These are phyloP conservation scores for Xiphophorus maculatus DNA, from an alignment of 2,113 vertebrate genomes.

Conservation along the genomic window DNA sequence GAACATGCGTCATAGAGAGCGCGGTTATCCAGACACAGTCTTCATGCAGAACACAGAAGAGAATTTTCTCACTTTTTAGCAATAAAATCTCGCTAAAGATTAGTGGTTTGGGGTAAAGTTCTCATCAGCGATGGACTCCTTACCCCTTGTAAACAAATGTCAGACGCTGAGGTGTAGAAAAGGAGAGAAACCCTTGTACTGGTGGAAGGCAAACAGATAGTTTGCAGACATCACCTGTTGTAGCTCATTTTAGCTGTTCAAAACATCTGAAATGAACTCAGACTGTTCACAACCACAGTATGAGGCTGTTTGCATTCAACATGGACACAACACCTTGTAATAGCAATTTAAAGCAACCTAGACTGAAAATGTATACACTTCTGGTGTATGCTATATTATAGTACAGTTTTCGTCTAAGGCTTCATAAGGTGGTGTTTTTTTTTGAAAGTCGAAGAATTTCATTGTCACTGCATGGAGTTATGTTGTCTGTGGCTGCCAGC, in stretches of 20 bases:
- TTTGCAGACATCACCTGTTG: background rate
- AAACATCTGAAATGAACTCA: no score
- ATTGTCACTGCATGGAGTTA: no score
- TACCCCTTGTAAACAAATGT: background rate
- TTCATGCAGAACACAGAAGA: conserved; percentile 11
- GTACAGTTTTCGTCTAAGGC: background rate
- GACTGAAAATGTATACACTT: background rate
- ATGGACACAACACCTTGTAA: background rate
- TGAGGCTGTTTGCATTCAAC: background rate
- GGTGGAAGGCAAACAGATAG: no score
- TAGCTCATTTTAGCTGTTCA: background rate
- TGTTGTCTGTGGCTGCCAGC: background rate
- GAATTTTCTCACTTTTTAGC: conserved; percentile 9
- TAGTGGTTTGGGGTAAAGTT: background rate
- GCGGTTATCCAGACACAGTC: conserved; percentile 14
- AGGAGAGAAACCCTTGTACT: background rate
- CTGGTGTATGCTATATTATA: background rate
- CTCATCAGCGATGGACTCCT: background rate
- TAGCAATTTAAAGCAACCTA: background rate
- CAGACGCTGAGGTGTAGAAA: background rate
- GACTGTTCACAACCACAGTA: no score
- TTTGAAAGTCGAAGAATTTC: background rate
- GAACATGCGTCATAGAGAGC: conserved; percentile 38
- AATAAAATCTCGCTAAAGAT: background rate
- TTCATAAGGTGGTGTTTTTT: background rate